phyloP scores from a whole-genome alignment of 92 coral and sea anemone genomes.

The Chrysogorgia sp. region DNA sequence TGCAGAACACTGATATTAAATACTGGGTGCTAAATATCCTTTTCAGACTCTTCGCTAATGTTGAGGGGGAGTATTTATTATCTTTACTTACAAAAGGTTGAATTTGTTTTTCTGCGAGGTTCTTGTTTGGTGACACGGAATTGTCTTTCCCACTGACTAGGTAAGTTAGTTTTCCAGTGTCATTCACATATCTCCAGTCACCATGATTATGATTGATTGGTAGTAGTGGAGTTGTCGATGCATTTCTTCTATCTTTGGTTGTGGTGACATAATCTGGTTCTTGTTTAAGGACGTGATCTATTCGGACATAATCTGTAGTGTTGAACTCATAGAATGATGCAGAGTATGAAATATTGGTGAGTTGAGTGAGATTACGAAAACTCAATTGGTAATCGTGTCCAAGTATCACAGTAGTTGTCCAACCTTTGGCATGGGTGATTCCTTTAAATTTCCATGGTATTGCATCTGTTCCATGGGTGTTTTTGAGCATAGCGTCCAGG shows the following conservation, averaged over 20 bases:
- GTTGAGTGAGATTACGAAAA: constrained; percentile 69
- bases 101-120: constrained; percentile 24
- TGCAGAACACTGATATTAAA: background rate
- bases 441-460: constrained; percentile 78
- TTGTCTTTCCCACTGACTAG: constrained; percentile 71
- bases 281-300: constrained; percentile 79
- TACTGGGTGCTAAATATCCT: background rate
- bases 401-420: constrained; percentile 77
- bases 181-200: constrained; percentile 74
- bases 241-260: constrained; percentile 57
- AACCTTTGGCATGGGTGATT: constrained; percentile 73
- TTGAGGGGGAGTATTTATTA: background rate
- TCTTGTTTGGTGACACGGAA: constrained; percentile 33
- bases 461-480: constrained; percentile 67
- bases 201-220: constrained; percentile 73
- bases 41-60: background rate
- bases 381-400: constrained; percentile 73
- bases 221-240: constrained; percentile 68
- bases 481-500: constrained; percentile 70
- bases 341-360: constrained; percentile 83
- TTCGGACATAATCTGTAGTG: constrained; percentile 68
- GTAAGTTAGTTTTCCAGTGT: constrained; percentile 65
- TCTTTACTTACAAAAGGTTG: constrained; percentile 47
- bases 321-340: constrained; percentile 73
- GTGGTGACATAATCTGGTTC: constrained; percentile 72